Conservation (phyloP, 2,113 vertebrate genomes). For the Cyphotilapia sp. region DNA sequence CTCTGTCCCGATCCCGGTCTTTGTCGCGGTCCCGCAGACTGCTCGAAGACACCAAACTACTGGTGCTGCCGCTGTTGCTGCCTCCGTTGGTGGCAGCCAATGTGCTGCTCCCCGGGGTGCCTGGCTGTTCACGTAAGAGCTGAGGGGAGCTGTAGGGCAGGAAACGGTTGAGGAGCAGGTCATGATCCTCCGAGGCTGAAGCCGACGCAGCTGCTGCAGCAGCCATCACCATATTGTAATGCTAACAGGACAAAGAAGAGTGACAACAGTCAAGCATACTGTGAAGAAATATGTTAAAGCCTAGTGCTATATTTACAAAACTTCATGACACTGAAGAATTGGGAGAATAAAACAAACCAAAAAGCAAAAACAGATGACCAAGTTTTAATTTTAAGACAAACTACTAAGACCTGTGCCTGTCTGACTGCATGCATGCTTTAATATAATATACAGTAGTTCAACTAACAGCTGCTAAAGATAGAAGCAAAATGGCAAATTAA, state of each 20-base stretch:
- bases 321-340: neutral
- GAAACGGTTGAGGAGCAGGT: slow-evolving; percentile 88
- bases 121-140: slow-evolving; percentile 90
- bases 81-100: slow-evolving; percentile 79
- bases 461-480: neutral
- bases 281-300: neutral
- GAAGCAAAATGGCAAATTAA: neutral
- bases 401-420: neutral
- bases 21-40: slow-evolving; percentile 88
- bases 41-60: slow-evolving; percentile 92
- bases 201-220: slow-evolving; percentile 87
- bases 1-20: slow-evolving; percentile 68
- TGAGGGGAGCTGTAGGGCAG: slow-evolving; percentile 91
- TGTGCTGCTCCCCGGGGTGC: slow-evolving; percentile 77
- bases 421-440: neutral
- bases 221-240: slow-evolving; percentile 95
- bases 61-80: slow-evolving; percentile 91
- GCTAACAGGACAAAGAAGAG: slow-evolving; percentile 63
- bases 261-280: neutral
- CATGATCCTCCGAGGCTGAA: slow-evolving; percentile 84
- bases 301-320: neutral
- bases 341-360: neutral
- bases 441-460: neutral
- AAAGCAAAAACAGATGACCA: neutral
- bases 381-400: neutral